Evolutionary conservation across 2,797 vertebrate species (phyloP), one percentile per base, ranked within the genome.

Genomic region (Dallia pectoralis): DNA sequence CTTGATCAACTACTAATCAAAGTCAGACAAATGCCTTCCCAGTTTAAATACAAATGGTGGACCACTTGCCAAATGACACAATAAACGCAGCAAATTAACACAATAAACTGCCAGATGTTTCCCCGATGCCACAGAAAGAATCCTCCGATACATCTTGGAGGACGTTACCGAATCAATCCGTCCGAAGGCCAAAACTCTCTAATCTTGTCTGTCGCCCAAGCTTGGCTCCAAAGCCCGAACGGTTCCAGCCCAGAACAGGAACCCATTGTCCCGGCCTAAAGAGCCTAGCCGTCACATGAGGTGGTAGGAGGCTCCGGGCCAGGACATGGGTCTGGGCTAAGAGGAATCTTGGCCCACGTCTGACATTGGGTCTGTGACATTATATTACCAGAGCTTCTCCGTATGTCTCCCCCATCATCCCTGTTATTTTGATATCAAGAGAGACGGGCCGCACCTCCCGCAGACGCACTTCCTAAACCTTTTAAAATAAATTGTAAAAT

Each of bases 221-320:
- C 77, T 77, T 78, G 80, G 80, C 73, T 80, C 73, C 73, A 75
- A 47, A 74, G 69, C 76, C 65, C 67, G 76, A 84, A 72, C 70
- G 79, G 78, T 83, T 84, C 86, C 85, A 81, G 64, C 72, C 53
- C 16, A 74, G 51, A 81, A 87, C 85, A 87, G 80, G 81, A 75
- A 74, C n/a, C 79, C 75, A 74, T 87, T 88, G 87, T 87, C 66
- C 65, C 7, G 44, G 76, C 40, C 40, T 74, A 81, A 80, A 51
- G 74, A 74, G 76, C 74, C 71, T 74, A 78, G 69, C 77, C 78
- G 73, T 73, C 68, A 73, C 72, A 65, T 61, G 70, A 59, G 47
- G 73, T 74, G 71, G 76, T 67, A 51, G 75, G 70, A 69, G 74
- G 4, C 19, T 44, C 27, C 27, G 18, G 59, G 44, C 67, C 71